These are phyloP conservation scores for Nomada fabriciana DNA, from an alignment of 2,888 invertebrate genomes.

Conservation along the genomic window DNA sequence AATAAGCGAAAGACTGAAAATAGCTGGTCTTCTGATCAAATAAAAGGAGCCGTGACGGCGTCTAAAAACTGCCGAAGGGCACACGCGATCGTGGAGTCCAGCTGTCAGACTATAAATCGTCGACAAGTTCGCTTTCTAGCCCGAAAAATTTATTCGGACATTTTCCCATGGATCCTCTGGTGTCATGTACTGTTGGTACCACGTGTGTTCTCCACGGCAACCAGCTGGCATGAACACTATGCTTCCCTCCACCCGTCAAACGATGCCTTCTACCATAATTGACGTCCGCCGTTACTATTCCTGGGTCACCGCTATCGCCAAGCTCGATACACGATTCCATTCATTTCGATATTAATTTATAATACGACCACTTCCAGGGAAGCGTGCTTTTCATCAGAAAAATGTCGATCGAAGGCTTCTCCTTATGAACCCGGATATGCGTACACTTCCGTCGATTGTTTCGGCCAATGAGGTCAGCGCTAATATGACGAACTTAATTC, in stretches of 20 bases:
- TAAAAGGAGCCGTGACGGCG: constrained; percentile 27
- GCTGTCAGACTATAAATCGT: constrained; percentile 61
- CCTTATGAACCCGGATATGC: too few relatives aligned
- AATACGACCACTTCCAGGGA: too few relatives aligned
- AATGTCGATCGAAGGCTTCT: too few relatives aligned
- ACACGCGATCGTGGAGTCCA: constrained; percentile 45
- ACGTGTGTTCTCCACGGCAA: neutral
- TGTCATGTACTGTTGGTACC: neutral
- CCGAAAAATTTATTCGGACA: constrained; percentile 57
- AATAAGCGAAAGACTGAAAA: constrained; percentile 15
- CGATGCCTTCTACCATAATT: neutral
- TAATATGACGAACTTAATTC: too few relatives aligned
- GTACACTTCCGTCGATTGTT: too few relatives aligned
- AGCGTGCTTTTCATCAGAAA: too few relatives aligned
- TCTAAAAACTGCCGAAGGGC: constrained; percentile 51
- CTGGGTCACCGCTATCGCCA: too few relatives aligned
- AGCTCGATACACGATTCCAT: too few relatives aligned
- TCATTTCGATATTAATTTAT: too few relatives aligned
- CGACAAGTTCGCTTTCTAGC: constrained; percentile 40
- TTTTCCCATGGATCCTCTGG: constrained; percentile 8
- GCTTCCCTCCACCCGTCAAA: neutral
- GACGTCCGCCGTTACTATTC: neutral
- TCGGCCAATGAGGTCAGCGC: too few relatives aligned
- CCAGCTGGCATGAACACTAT: neutral
- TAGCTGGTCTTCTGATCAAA: constrained; percentile 34